Evolutionary conservation across 2,888 invertebrate species (phyloP), one percentile per base, ranked within the genome.

Genomic region (Trichogramma evanescens): DNA sequence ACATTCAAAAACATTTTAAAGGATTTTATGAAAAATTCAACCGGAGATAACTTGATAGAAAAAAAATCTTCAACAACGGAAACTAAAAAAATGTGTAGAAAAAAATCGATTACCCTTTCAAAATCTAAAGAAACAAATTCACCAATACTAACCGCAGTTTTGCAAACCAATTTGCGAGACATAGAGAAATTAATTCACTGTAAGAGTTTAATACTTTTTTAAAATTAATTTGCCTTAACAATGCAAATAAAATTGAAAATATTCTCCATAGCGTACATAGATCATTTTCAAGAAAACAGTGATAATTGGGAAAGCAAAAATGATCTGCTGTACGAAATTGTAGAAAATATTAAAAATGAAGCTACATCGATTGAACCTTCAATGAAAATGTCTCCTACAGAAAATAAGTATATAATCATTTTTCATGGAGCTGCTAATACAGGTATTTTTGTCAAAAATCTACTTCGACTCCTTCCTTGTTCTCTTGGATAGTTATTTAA

Each of bases 401-500:
- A 65, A 54, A 73, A 72, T 56, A 79, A 75, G 48, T 69, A 76
- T 10, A 69, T 79, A 59, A 67, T 82, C 10, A 76, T 82, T 62
- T 81, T 81, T 67, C 77, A 81, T 65, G 82, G 81, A 39, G 78
- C 78, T 45, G 78, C 79, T 1, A 70, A 68, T 39, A 79, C 80
- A 54, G 75, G 81, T 80, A 26, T 26, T 26, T 26, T 26, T 26
- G 26, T 26, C 0, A 26, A 26, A 69, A 13, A 45, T 40, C 38
- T 7, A 40, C 8, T 46, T 38, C 43, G 3, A 4, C 8, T 13
- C 43, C 42, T 39, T 41, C 10, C 45, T 10, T 10, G 6, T 39
- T 1, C 42, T 50, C 48, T 40, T 10, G 41, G 50, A n/a, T 52
- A 26, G 7, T 13, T 26, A 44, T 50, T 9, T 38, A 50, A 50